phyloP scores from a whole-genome alignment of 2,113 vertebrate genomes.

The Megalops atlanticus region DNA sequence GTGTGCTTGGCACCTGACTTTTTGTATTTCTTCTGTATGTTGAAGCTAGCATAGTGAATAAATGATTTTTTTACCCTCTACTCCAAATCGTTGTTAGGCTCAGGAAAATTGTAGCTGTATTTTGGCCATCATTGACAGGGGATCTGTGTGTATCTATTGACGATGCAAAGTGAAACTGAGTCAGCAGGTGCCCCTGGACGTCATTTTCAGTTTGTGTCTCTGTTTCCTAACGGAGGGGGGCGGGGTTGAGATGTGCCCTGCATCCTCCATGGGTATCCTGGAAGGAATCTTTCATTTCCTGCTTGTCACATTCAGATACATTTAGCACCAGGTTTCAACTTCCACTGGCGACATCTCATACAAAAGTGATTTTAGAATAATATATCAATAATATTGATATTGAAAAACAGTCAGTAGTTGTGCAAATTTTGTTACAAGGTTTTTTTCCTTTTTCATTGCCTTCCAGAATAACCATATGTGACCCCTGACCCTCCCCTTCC shows the following conservation, averaged over 20 bases:
- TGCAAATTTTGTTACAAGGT: too few relatives aligned
- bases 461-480: conserved; percentile 28
- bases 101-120: neutral
- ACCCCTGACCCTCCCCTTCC: too few relatives aligned
- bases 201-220: neutral
- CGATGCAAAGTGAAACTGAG: too few relatives aligned
- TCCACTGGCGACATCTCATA: too few relatives aligned
- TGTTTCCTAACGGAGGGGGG: neutral
- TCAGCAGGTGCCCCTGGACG: too few relatives aligned
- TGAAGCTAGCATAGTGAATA: conserved; percentile 58
- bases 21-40: conserved; percentile 67
- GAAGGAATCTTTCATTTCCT: neutral
- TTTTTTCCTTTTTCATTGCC: neutral
- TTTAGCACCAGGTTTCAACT: neutral
- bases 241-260: conserved; percentile 13
- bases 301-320: neutral
- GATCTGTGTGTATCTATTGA: neutral
- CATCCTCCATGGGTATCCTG: conserved; percentile 16
- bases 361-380: neutral
- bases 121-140: neutral
- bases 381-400: too few relatives aligned
- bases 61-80: neutral
- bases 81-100: neutral
- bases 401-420: too few relatives aligned
- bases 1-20: conserved; percentile 51